Evolutionary conservation across 2,888 invertebrate genomes (phyloP), one percentile per base, ranked within the genome.

Genomic region (Lepidochrysops patricia): DNA sequence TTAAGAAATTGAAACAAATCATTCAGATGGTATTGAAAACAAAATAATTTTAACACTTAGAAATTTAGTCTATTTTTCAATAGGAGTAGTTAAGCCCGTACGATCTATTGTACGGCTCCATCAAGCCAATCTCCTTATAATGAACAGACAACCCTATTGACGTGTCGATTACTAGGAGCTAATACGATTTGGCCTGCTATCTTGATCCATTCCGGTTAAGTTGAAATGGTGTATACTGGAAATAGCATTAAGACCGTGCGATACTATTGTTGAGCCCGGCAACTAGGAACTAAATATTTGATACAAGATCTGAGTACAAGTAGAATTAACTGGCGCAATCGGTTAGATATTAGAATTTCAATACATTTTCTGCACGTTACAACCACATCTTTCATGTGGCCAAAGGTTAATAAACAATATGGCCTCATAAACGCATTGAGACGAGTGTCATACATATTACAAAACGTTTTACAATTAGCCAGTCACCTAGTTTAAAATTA

Each of bases 181-280:
- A 85, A 86, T 85, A 77, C 81, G 80, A 84, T 84, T 84, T 79
- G 72, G 69, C 73, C 76, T 70, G 77, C 71, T 71, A 61, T 63
- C 69, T 63, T 60, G 61, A 78, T 76, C 74, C 71, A 68, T 68
- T 72, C 76, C 70, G 72, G 80, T 80, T 78, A 64, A 72, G 66
- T 72, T 76, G 67, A 73, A 76, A 72, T 73, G 61, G 29, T 29
- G 34, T 60, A 54, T 43, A 52, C 43, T 60, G 56, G 19, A 43
- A 43, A 43, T 43, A 43, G 23, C 43, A 43, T 43, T 43, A 43
- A 9, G 29, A 7, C 9, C 9, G 7, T 19, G 9, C 43, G 19
- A 12, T 4, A 19, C 19, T n/a, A n/a, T n/a, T 19, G 37, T 43
- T 43, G 23, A 15, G 19, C 19, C 19, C 23, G 4, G 43, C 43